Percentiles rank a stretch among this genome's conserved stretches.
These are phyloP conservation scores for Pagetopsis macropterus DNA, from an alignment of 2,797 vertebrate species.

Conservation along the genomic window DNA sequence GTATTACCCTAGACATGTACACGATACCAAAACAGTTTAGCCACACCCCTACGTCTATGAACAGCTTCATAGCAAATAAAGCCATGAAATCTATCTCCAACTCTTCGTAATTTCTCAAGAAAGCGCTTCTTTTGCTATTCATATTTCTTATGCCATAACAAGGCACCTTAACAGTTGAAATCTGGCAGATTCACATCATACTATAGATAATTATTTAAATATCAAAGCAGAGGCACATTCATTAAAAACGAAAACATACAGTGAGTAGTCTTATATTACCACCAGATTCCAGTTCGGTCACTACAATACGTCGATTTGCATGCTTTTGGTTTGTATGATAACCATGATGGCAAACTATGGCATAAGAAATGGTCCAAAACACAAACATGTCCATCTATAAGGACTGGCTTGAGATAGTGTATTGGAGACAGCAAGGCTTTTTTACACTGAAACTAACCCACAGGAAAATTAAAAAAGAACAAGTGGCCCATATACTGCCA, in stretches of 20 bases:
- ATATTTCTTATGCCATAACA: constrained; percentile 83
- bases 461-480: constrained; percentile 61
- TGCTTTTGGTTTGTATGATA: constrained; percentile 82
- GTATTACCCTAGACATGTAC: constrained; percentile 84
- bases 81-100: constrained; percentile 78
- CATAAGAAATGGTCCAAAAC: constrained; percentile 82
- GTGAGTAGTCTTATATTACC: constrained; percentile 81
- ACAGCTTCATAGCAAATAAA: constrained; percentile 82
- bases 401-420: constrained; percentile 79
- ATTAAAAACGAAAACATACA: constrained; percentile 82
- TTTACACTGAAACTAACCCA: constrained; percentile 73
- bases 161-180: constrained; percentile 82
- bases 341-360: constrained; percentile 79
- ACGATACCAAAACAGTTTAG: constrained; percentile 85
- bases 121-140: constrained; percentile 58
- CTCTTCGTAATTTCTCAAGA: constrained; percentile 60
- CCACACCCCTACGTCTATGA: constrained; percentile 85
- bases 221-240: constrained; percentile 85
- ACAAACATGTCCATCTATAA: constrained; percentile 76
- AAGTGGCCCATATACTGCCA: constrained; percentile 74
- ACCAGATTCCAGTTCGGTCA: constrained; percentile 83
- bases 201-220: constrained; percentile 80
- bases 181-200: constrained; percentile 78
- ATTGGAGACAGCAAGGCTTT: constrained; percentile 78
- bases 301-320: constrained; percentile 79